These are phyloP conservation scores for Strongylocentrotus purpuratus DNA, from an alignment of 35 echinoderm and acorn worm genomes.

Conservation along the genomic window DNA sequence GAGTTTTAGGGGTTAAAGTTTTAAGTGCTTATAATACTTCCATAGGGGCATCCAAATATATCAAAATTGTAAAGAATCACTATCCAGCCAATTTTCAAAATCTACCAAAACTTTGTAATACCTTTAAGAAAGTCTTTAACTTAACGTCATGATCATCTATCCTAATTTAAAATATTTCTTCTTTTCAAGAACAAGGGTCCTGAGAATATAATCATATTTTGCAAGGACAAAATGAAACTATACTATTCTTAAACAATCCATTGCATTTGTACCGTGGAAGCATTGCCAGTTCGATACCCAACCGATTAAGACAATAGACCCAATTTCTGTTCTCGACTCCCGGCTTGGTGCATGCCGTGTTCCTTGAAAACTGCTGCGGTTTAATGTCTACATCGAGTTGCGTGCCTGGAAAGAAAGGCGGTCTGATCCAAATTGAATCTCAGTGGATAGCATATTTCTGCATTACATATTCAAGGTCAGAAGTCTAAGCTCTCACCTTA, in stretches of 20 bases:
- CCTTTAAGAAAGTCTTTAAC: no score
- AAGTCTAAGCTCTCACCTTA: not conserved
- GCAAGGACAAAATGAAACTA: not conserved
- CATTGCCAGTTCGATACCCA: not conserved
- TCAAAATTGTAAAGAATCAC: no score
- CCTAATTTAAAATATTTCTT: not conserved
- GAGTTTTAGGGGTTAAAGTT: no score
- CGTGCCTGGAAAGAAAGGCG: not conserved
- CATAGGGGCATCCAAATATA: no score
- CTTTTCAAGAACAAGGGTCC: no score
- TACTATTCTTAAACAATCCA: not conserved
- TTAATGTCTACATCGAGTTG: not conserved
- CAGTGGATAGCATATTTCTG: not conserved
- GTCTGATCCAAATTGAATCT: slow-evolving; percentile 2
- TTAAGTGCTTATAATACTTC: no score
- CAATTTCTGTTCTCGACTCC: not conserved
- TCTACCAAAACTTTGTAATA: no score
- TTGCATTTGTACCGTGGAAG: not conserved
- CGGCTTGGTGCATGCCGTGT: not conserved
- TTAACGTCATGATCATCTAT: no score
- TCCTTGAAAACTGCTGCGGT: not conserved
- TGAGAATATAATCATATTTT: not conserved
- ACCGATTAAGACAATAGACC: not conserved
- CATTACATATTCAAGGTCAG: not conserved
- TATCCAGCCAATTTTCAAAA: no score